phyloP scores from a whole-genome alignment of 2,888 invertebrate genomes.

The Antheraea yamamai region DNA sequence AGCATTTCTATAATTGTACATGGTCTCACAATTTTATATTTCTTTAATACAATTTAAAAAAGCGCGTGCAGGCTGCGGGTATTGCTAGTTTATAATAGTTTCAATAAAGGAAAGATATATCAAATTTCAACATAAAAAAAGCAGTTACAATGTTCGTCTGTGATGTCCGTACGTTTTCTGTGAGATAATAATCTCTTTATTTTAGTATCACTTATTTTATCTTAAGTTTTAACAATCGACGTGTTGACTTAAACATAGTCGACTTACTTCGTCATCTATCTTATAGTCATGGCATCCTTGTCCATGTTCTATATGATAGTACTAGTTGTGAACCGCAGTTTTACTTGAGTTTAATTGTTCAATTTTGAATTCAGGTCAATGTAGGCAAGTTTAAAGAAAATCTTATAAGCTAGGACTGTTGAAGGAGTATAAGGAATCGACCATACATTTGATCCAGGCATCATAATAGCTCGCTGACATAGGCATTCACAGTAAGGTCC shows the following conservation, averaged over 20 bases:
- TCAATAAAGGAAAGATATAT: not conserved
- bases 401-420: too few relatives aligned
- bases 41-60: too few relatives aligned
- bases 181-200: not conserved
- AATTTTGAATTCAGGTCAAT: too few relatives aligned
- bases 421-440: too few relatives aligned
- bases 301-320: not conserved
- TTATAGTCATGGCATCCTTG: not conserved
- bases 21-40: too few relatives aligned
- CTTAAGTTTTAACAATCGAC: not conserved
- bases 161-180: not conserved
- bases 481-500: too few relatives aligned
- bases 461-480: too few relatives aligned
- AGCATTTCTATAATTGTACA: too few relatives aligned
- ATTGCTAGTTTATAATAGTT: too few relatives aligned
- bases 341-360: not conserved
- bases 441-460: too few relatives aligned
- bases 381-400: too few relatives aligned
- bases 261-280: not conserved
- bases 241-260: not conserved
- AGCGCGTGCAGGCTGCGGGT: too few relatives aligned
- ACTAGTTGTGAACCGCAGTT: not conserved
- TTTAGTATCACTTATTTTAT: not conserved
- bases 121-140: slow-evolving; percentile 1
- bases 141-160: not conserved